These are phyloP conservation scores for Ctenomys sociabilis DNA, from an alignment of 2,113 vertebrate genomes.

Conservation along the genomic window DNA sequence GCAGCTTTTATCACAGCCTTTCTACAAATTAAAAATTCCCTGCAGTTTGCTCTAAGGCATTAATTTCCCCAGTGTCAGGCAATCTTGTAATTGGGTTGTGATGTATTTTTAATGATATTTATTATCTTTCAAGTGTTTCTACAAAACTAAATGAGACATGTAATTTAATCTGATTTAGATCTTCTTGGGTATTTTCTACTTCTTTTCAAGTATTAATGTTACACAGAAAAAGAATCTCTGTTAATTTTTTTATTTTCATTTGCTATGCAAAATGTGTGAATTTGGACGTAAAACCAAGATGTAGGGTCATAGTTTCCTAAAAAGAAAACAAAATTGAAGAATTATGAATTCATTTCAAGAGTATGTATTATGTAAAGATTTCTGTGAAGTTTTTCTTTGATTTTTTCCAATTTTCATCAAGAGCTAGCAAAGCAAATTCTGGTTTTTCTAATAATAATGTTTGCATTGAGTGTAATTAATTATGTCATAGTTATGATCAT, in stretches of 20 bases:
- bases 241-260: slow-evolving; percentile 35
- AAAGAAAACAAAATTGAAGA: slow-evolving; percentile 36
- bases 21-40: slow-evolving; percentile 63
- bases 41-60: slow-evolving; percentile 52
- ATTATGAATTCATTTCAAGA: slow-evolving; percentile 21
- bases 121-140: slow-evolving; percentile 77
- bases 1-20: slow-evolving; percentile 59
- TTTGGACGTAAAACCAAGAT: not conserved
- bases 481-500: not conserved
- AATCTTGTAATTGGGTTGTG: slow-evolving; percentile 68
- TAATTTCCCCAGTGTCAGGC: slow-evolving; percentile 55
- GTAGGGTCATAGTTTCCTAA: not conserved
- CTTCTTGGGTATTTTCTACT: slow-evolving; percentile 56
- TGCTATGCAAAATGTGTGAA: not conserved
- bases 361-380: not conserved
- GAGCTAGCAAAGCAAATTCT: not conserved
- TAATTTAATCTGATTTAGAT: slow-evolving; percentile 71
- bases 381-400: not conserved
- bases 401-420: slow-evolving; percentile 23
- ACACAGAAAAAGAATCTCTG: not conserved
- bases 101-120: slow-evolving; percentile 78
- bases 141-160: slow-evolving; percentile 65
- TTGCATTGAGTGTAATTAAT: not conserved
- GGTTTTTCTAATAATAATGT: not conserved
- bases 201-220: slow-evolving; percentile 43